A percentile compares a stretch with the other conserved stretches of the same genome.
These are phyloP conservation scores for Pipistrellus pygmaeus DNA, from an alignment of 2,797 vertebrate genomes.

Conservation along the genomic window DNA sequence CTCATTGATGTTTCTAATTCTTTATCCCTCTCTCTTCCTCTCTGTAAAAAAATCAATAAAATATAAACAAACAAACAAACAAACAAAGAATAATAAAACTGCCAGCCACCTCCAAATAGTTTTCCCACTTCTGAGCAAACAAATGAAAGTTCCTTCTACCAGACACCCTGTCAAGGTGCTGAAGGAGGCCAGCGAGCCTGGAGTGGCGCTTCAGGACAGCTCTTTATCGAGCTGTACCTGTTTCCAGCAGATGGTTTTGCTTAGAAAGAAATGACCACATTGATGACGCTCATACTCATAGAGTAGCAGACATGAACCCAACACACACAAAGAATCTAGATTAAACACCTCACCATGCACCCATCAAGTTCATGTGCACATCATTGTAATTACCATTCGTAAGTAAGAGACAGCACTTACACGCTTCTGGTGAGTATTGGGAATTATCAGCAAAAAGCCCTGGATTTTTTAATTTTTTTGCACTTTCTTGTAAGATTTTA, in stretches of 20 bases:
- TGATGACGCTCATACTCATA: background rate
- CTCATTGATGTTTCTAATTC: no score
- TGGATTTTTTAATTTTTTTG: background rate
- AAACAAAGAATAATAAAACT: background rate
- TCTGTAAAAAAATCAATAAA: no score
- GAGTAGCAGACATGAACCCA: background rate
- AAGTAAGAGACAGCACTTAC: background rate
- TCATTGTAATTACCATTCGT: background rate
- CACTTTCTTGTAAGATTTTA: background rate
- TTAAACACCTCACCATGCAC: background rate
- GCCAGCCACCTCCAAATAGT: background rate
- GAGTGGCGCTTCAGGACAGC: background rate
- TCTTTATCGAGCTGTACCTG: background rate
- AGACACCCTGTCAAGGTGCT: no score
- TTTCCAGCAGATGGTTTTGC: background rate
- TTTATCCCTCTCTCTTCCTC: no score
- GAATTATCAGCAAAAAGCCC: background rate
- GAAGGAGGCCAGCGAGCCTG: accelerated
- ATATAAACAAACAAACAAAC: background rate
- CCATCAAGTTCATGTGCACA: background rate
- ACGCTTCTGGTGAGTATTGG: background rate
- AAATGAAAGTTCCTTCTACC: background rate
- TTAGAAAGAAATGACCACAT: background rate
- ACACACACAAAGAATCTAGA: background rate
- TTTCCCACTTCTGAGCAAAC: background rate